Evolutionary conservation across 2,797 vertebrate species (phyloP).

Genomic region (Adelosebastes latens): DNA sequence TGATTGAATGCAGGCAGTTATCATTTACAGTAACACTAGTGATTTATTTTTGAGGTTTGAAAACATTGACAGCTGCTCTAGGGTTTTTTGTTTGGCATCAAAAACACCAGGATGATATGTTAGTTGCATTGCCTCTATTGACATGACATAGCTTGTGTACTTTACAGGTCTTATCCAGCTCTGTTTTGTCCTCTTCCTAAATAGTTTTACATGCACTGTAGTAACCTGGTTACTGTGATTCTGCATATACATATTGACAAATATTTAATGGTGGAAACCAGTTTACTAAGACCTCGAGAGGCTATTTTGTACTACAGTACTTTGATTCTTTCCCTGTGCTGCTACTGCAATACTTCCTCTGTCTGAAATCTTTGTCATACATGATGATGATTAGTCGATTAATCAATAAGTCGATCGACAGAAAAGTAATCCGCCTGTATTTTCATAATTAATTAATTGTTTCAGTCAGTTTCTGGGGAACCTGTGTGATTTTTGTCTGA

Average conservation of each 20-base stretch:
- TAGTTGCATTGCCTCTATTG: neutral
- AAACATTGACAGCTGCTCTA: neutral
- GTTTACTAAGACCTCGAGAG: neutral
- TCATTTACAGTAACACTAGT: neutral
- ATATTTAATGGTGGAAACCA: neutral
- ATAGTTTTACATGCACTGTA: neutral
- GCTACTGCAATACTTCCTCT: neutral
- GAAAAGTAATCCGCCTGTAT: neutral
- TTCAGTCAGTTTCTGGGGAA: too few species aligned
- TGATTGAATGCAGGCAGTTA: constrained; percentile 11
- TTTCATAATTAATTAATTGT: neutral
- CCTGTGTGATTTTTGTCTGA: too few species aligned
- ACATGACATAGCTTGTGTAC: neutral
- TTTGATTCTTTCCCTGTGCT: neutral
- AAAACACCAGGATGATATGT: neutral
- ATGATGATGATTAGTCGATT: neutral
- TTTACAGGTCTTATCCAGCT: neutral
- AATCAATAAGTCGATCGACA: neutral
- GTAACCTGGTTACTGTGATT: neutral
- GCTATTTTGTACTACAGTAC: neutral
- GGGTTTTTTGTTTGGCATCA: neutral
- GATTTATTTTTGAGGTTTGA: neutral
- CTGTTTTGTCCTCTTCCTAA: neutral
- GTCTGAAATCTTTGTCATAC: neutral
- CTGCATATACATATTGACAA: neutral